phyloP scores from a whole-genome alignment of 2,797 vertebrate species.

The Myotis pilosus region DNA sequence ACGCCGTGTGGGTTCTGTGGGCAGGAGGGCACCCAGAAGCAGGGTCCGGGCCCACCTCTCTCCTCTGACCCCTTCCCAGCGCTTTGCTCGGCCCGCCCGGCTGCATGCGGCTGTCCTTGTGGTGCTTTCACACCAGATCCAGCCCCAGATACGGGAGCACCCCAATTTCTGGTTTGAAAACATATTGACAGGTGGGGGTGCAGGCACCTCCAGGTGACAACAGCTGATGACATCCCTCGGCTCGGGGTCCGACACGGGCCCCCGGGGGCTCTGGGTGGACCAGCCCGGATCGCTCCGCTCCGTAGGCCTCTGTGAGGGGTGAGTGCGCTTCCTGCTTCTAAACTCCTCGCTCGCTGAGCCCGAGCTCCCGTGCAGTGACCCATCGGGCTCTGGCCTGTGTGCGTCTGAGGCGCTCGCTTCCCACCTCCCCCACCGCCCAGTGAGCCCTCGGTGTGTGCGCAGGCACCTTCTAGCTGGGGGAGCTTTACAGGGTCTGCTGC shows the following conservation, averaged over 20 bases:
- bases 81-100: accelerated
- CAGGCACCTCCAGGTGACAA: not conserved
- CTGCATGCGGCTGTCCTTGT: too few relatives aligned
- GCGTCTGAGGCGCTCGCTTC: not conserved
- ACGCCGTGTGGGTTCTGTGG: accelerated
- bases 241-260: too few relatives aligned
- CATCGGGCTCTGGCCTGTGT: not conserved
- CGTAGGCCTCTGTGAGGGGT: not conserved
- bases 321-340: not conserved
- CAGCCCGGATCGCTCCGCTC: too few relatives aligned
- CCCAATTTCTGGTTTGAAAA: not conserved
- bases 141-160: accelerated
- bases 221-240: not conserved
- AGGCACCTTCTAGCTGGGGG: not conserved
- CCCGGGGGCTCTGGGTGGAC: too few relatives aligned
- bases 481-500: not conserved
- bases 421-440: accelerated
- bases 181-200: too few relatives aligned
- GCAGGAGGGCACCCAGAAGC: not conserved
- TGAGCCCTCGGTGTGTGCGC: accelerated
- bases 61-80: accelerated
- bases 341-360: not conserved
- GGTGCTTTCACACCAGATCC: accelerated
- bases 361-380: accelerated
- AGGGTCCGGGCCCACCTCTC: accelerated